These are phyloP conservation scores for Myripristis murdjan DNA, from an alignment of 2,797 vertebrate genomes.

Conservation along the genomic window DNA sequence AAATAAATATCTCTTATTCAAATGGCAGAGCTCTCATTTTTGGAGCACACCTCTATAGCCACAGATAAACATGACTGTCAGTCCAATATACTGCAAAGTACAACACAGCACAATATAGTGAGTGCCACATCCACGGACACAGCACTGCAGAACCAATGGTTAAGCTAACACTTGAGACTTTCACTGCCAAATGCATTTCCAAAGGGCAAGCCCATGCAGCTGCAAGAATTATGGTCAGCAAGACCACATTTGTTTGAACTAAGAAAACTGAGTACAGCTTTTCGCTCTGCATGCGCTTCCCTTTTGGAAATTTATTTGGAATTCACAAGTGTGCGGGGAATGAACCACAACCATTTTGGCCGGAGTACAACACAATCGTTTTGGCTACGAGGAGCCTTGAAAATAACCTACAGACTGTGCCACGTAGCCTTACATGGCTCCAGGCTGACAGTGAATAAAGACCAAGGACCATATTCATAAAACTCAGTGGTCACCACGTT, in stretches of 20 bases:
- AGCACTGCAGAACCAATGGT: slow-evolving; percentile 17
- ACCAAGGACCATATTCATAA: slow-evolving; percentile 5
- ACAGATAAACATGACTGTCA: background rate
- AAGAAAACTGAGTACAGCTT: slow-evolving; percentile 31
- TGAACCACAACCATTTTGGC: slow-evolving; percentile 41
- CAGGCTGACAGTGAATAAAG: slow-evolving; percentile 45
- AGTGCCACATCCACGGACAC: slow-evolving; percentile 1
- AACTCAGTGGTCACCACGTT: no score
- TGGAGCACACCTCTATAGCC: no score
- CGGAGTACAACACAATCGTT: slow-evolving; percentile 52
- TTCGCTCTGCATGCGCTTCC: slow-evolving; percentile 46
- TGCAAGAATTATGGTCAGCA: slow-evolving; percentile 53
- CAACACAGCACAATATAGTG: slow-evolving; percentile 14
- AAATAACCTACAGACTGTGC: slow-evolving; percentile 57
- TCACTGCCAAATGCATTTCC: slow-evolving; percentile 24
- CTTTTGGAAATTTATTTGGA: slow-evolving; percentile 41
- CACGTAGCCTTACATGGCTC: slow-evolving; percentile 56
- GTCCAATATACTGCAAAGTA: background rate
- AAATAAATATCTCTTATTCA: no score
- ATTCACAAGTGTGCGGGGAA: slow-evolving; percentile 28
- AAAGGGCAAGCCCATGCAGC: slow-evolving; percentile 44
- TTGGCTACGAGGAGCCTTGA: slow-evolving; percentile 48
- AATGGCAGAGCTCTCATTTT: no score
- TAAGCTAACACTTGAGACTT: slow-evolving; percentile 21
- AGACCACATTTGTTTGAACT: slow-evolving; percentile 51